Evolutionary conservation across 2,888 invertebrate species (phyloP).

Genomic region (Tiphia femorata): DNA sequence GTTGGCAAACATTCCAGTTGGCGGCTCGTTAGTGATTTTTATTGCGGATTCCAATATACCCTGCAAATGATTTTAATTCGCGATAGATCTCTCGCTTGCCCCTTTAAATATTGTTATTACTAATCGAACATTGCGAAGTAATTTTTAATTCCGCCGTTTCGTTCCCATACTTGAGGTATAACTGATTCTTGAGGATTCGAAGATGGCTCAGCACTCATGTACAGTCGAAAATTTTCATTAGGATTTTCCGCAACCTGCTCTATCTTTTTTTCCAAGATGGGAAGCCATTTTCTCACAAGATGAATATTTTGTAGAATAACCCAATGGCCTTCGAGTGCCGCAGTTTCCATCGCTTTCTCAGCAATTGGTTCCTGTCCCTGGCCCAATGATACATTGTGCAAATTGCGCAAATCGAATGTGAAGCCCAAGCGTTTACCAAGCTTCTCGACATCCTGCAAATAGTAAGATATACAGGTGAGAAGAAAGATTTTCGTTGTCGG

Average conservation of each 20-base stretch:
- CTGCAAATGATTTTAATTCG: conserved; percentile 75
- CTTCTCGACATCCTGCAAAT: conserved; percentile 84
- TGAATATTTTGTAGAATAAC: conserved; percentile 95
- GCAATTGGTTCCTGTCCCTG: conserved; percentile 96
- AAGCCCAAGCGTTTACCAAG: conserved; percentile 86
- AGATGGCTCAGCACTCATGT: conserved; percentile 90
- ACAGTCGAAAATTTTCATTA: conserved; percentile 73
- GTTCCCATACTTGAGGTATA: conserved; percentile 72
- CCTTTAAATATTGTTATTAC: no score
- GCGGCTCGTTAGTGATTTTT: conserved; percentile 96
- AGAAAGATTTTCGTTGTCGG: background rate
- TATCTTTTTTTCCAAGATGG: conserved; percentile 90
- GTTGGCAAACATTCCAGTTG: conserved; percentile 95
- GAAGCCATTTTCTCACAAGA: conserved; percentile 90
- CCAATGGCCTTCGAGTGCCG: conserved; percentile 91
- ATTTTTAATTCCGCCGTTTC: no score
- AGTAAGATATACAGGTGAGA: conserved; percentile 1
- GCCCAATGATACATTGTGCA: conserved; percentile 93
- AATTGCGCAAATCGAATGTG: conserved; percentile 83
- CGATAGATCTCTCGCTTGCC: background rate
- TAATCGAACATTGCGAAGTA: background rate
- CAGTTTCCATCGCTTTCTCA: conserved; percentile 85
- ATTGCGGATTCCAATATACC: conserved; percentile 94
- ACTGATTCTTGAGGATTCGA: conserved; percentile 75
- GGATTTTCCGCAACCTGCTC: conserved; percentile 82